These are phyloP conservation scores for Alligator sinensis DNA, from an alignment of 2,113 vertebrate species.

Conservation along the genomic window DNA sequence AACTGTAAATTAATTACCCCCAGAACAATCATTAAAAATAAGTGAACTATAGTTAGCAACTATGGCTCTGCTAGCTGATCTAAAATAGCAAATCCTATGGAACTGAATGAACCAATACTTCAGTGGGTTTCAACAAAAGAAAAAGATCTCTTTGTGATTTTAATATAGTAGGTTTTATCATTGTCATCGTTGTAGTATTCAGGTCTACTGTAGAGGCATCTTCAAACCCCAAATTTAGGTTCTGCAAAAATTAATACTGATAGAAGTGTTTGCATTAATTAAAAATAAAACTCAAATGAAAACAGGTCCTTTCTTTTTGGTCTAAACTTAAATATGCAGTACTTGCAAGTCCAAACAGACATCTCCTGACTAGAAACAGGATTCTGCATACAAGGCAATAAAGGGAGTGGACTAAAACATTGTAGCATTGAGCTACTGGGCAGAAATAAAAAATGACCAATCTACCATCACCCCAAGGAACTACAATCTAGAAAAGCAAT, in stretches of 20 bases:
- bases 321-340: background rate
- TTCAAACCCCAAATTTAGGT: background rate
- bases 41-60: background rate
- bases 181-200: background rate
- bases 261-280: background rate
- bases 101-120: background rate
- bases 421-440: background rate
- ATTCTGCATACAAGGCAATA: background rate
- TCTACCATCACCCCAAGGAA: background rate
- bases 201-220: background rate
- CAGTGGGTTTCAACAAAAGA: background rate
- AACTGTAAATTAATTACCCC: fast-evolving
- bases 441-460: background rate
- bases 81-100: background rate
- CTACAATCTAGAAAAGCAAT: background rate
- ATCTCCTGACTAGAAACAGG: background rate
- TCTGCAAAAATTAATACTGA: background rate
- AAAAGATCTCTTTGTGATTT: background rate
- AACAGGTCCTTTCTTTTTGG: background rate
- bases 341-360: background rate
- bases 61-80: background rate
- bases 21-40: background rate
- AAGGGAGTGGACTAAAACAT: background rate
- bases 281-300: background rate
- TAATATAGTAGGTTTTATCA: background rate